phyloP scores from a whole-genome alignment of 1,140 invertebrate species.

The Microvelia longipes region DNA sequence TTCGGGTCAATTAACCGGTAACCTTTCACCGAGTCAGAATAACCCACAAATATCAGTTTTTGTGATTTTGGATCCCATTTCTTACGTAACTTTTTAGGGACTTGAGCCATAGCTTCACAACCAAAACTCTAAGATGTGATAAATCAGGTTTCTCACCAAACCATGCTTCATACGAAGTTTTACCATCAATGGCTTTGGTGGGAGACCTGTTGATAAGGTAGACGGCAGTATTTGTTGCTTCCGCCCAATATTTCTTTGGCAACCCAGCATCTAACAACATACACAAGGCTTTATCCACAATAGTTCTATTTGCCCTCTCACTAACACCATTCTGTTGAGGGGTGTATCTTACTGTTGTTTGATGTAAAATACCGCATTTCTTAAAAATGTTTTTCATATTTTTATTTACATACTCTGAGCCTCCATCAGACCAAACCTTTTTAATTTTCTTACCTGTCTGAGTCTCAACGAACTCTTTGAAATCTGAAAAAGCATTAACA shows the following conservation, averaged over 20 bases:
- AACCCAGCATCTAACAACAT: constrained; percentile 19
- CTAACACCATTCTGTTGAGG: constrained; percentile 31
- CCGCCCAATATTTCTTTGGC: constrained; percentile 18
- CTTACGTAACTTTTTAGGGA: constrained; percentile 16
- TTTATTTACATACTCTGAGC: constrained; percentile 21
- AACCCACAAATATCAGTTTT: constrained; percentile 24
- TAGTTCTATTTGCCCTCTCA: constrained; percentile 26
- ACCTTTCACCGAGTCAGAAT: neutral
- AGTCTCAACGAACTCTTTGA: constrained; percentile 1
- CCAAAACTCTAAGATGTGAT: constrained; percentile 19
- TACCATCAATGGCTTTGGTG: constrained; percentile 1
- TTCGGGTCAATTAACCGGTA: constrained; percentile 5
- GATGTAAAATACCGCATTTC: constrained; percentile 6
- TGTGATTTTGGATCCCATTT: constrained; percentile 21
- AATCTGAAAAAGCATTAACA: neutral
- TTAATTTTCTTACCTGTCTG: constrained; percentile 19
- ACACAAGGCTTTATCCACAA: constrained; percentile 25
- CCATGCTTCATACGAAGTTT: constrained; percentile 29
- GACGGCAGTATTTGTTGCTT: constrained; percentile 24
- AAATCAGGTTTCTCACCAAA: constrained; percentile 22
- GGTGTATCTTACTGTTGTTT: constrained; percentile 22
- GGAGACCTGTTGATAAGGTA: constrained; percentile 31
- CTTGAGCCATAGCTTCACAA: constrained; percentile 14
- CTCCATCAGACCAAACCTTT: constrained; percentile 20
- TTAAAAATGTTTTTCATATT: constrained; percentile 3